Evolutionary conservation across 2,113 vertebrate species (phyloP), one percentile per base, ranked within the genome.

Genomic region (Zapornia atra): DNA sequence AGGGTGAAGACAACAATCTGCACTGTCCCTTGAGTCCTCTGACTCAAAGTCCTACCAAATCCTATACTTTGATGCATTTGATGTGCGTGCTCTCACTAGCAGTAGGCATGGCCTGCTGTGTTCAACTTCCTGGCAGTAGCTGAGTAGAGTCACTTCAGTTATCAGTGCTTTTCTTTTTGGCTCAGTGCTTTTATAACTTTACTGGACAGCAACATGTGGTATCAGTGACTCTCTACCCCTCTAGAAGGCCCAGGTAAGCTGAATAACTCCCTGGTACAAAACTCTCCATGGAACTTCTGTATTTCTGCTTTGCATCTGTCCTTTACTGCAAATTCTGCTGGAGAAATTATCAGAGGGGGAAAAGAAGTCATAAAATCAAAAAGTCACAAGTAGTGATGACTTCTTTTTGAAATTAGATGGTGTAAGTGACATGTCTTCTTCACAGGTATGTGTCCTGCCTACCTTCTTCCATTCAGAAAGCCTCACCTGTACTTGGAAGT

Each of bases 201-300:
- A n/a, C 9, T 66, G 40, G 21, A 46, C 36, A 16, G 10, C 1
- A 1, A 3, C 0, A 1, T 0, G 1, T 46, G 60, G 50, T 15
- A 9, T 18, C 0, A 0, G 28, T 77, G 50, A 44, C 63, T 50
- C 36, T 81, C 48, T 1, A 3, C 50, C 85, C 31, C 34, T 72
- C 24, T 6, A 7, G 42, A 50, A 44, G 4, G 3, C 59, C 36
- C 54, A 29, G 51, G 9, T 14, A 6, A 44, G 42, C 33, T 17
- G 14, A 72, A 46, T 28, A 36, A 77, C 11, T 40, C 11, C 2
- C 10, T 33, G 54, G 15, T 53, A 26, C 70, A 85, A 51, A 82
- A 38, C 65, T 9, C 42, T 44, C 42, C 61, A 3, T 12, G 51
- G 60, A 65, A 54, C 18, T 38, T 71, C 26, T 31, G 8, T 36